phyloP scores from a whole-genome alignment of 2,797 vertebrate species.

The Acestrorhynchus altus region DNA sequence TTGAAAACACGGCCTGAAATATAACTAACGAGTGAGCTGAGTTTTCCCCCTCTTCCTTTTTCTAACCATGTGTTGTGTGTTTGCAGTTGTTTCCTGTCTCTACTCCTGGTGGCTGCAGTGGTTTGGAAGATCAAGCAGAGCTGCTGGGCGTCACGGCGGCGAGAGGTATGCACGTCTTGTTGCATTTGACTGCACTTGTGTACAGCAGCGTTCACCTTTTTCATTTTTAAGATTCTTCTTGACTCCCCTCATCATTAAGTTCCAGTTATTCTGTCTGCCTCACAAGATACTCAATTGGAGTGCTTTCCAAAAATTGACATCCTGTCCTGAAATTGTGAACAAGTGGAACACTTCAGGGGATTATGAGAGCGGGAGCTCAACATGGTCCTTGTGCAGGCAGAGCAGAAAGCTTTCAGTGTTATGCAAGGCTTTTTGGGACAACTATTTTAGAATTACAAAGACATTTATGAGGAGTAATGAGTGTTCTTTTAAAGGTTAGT shows the following conservation, averaged over 20 bases:
- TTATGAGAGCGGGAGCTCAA: neutral
- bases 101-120: slow-evolving; percentile 96
- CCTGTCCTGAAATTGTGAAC: slow-evolving; percentile 6
- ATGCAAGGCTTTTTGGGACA: slow-evolving; percentile 28
- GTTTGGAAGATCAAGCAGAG: slow-evolving; percentile 99
- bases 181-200: neutral
- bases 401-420: slow-evolving; percentile 7
- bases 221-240: neutral
- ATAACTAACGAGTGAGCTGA: too few species aligned
- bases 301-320: slow-evolving; percentile 10
- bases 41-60: neutral
- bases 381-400: neutral
- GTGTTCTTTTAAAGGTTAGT: slow-evolving; percentile 38
- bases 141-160: slow-evolving; percentile 95
- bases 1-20: too few species aligned
- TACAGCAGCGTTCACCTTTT: neutral
- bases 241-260: neutral
- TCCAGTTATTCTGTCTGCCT: slow-evolving; percentile 3
- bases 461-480: slow-evolving; percentile 49
- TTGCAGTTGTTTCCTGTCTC: slow-evolving; percentile 94
- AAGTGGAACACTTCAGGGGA: neutral
- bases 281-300: neutral
- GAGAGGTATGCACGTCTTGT: slow-evolving; percentile 85
- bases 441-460: slow-evolving; percentile 29
- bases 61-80: slow-evolving; percentile 18